These are phyloP conservation scores for Tetranychus cinnabarinus DNA, from an alignment of 1,140 invertebrate genomes.

Conservation along the genomic window DNA sequence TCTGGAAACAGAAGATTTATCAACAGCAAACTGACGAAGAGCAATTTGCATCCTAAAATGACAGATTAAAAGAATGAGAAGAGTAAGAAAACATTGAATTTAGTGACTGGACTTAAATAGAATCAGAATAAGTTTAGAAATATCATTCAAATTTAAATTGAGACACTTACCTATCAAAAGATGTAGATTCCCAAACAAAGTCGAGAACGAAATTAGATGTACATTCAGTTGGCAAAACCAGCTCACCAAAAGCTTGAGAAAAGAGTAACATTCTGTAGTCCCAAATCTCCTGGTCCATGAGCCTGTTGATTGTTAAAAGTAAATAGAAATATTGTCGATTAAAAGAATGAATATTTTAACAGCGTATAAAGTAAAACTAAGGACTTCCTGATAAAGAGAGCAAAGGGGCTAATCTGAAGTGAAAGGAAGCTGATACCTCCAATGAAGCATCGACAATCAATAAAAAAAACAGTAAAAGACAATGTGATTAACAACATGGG, in stretches of 20 bases:
- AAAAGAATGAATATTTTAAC: too few species aligned
- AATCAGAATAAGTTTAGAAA: too few species aligned
- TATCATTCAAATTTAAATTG: neutral
- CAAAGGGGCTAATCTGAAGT: too few species aligned
- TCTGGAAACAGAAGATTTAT: slow-evolving; percentile 80
- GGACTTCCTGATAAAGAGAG: too few species aligned
- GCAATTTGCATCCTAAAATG: slow-evolving; percentile 70
- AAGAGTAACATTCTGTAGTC: neutral
- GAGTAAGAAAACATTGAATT: neutral
- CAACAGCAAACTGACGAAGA: slow-evolving; percentile 79
- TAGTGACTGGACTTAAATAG: too few species aligned
- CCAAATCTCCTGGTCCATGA: too few species aligned
- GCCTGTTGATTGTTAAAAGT: neutral
- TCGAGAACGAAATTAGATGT: slow-evolving; percentile 91
- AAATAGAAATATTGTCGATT: too few species aligned
- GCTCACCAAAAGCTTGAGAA: slow-evolving; percentile 19
- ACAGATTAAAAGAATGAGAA: neutral
- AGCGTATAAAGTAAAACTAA: too few species aligned
- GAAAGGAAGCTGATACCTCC: too few species aligned
- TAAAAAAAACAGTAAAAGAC: too few species aligned
- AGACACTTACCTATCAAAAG: slow-evolving; percentile 59
- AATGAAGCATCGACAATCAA: too few species aligned
- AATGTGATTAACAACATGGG: too few species aligned
- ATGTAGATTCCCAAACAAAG: slow-evolving; percentile 99
- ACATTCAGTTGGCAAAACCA: slow-evolving; percentile 54